Conservation (phyloP, 2,888 invertebrate species). For the Diadegma fenestrale region DNA sequence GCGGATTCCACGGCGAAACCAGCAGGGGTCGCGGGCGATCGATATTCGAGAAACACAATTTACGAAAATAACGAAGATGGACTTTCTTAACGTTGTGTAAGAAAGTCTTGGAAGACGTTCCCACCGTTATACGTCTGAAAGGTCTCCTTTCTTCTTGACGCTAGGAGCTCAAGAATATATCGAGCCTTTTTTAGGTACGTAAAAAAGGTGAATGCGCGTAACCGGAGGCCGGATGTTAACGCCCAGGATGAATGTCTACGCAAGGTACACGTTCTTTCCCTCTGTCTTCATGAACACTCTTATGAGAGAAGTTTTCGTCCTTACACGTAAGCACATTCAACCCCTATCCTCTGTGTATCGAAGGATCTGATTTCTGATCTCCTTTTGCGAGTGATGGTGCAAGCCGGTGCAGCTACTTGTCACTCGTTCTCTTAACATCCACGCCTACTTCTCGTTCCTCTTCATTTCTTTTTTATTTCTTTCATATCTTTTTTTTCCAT, state of each 20-base stretch:
- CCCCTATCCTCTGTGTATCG: constrained; percentile 51
- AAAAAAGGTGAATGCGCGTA: constrained; percentile 81
- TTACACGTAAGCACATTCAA: constrained; percentile 49
- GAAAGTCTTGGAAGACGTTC: constrained; percentile 72
- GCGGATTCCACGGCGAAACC: neutral
- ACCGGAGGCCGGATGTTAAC: constrained; percentile 84
- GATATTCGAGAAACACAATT: constrained; percentile 13
- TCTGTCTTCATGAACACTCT: constrained; percentile 50
- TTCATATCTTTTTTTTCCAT: constrained; percentile 68
- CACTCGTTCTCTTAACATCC: constrained; percentile 72
- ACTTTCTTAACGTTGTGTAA: constrained; percentile 60
- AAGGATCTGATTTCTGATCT: constrained; percentile 84
- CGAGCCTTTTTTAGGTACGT: constrained; percentile 56
- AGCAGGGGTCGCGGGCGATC: constrained; percentile 35
- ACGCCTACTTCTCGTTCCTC: constrained; percentile 74
- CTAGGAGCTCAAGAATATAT: constrained; percentile 46
- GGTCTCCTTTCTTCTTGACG: constrained; percentile 65
- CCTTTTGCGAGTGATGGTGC: constrained; percentile 60
- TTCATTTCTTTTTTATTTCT: constrained; percentile 48
- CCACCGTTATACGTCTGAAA: constrained; percentile 68
- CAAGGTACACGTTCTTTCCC: constrained; percentile 66
- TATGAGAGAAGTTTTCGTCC: constrained; percentile 42
- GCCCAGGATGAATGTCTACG: constrained; percentile 82
- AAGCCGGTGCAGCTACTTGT: constrained; percentile 83
- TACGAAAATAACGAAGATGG: constrained; percentile 46